Base-by-base conservation (phyloP, 2,113 vertebrate genomes). In the Pipa parva region DNA sequence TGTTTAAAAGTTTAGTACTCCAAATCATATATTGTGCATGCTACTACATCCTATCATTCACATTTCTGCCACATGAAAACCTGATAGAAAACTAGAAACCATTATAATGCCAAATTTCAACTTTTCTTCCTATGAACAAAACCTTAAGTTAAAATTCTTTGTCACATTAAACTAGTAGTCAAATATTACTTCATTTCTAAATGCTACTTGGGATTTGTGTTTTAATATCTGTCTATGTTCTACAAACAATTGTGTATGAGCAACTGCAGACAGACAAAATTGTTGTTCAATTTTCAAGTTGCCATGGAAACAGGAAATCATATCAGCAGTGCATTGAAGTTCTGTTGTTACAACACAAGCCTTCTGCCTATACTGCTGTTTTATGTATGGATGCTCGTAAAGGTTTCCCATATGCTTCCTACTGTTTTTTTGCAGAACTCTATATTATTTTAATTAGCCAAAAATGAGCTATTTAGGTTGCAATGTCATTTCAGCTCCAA, bases 281-380 rank as follows among this genome's bases (percentile, higher is more conserved):
- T 70, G 45, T 59, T 61, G 46, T 68, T 68, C 56, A 69, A 42
- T 60, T 49, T 60, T 54, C 21, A 18, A 15, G 66, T 70, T 54
- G 20, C 66, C 36, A 70, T 70, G 42, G 57, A 61, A 70, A 70
- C 66, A 61, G n/a, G 49, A 54, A 37, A 45, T 61, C 57, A 33
- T 33, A 18, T 25, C 33, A 29, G 57, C 56, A 52, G 48, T 24
- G 36, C 49, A 31, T 33, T 68, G 29, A 54, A 70, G 48, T 69
- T 52, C 45, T 59, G 49, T 61, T 70, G 58, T 70, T 70, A 45
- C 56, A 33, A 60, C 28, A 8, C 21, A 51, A 51, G 7, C 29
- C 45, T 63, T 21, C 2, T 63, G 29, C 37, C 17, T 50, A 18
- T 60, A 48, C 48, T 45, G 52, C 49, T 45, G 33, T 24, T 28